phyloP scores from a whole-genome alignment of 2,888 invertebrate species.

The Lasioglossum morio region DNA sequence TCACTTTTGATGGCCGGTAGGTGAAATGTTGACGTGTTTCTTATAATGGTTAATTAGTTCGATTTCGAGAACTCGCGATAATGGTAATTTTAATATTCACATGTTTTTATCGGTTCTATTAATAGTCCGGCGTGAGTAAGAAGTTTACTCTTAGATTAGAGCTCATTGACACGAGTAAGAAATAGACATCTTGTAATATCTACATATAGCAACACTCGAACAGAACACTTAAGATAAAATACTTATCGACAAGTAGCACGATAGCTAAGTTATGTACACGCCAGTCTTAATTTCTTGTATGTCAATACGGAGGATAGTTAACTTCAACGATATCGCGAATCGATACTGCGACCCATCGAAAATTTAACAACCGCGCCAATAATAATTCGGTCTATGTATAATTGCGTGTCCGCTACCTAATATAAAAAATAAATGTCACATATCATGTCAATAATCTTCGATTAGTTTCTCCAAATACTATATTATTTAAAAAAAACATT shows the following conservation, averaged over 20 bases:
- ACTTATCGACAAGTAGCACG: slow-evolving; percentile 22
- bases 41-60: background rate
- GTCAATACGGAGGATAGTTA: slow-evolving; percentile 8
- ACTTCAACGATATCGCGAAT: slow-evolving; percentile 1
- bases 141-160: background rate
- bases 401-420: background rate
- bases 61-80: background rate
- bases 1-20: too few relatives aligned
- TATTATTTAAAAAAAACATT: background rate
- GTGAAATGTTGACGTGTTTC: background rate
- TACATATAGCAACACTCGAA: background rate
- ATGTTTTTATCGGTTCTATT: too few relatives aligned
- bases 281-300: slow-evolving; percentile 12
- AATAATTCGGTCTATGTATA: background rate
- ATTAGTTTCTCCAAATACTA: background rate
- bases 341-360: background rate
- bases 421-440: background rate
- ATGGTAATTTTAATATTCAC: too few relatives aligned
- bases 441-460: background rate
- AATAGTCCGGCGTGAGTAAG: background rate
- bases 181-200: background rate
- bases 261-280: background rate
- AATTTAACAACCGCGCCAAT: background rate
- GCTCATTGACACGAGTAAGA: slow-evolving; percentile 9
- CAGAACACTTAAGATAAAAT: slow-evolving; percentile 31